Evolutionary conservation across 2,797 vertebrate species (phyloP), one percentile per base, ranked within the genome.

Genomic region (Cetoscarus ocellatus): DNA sequence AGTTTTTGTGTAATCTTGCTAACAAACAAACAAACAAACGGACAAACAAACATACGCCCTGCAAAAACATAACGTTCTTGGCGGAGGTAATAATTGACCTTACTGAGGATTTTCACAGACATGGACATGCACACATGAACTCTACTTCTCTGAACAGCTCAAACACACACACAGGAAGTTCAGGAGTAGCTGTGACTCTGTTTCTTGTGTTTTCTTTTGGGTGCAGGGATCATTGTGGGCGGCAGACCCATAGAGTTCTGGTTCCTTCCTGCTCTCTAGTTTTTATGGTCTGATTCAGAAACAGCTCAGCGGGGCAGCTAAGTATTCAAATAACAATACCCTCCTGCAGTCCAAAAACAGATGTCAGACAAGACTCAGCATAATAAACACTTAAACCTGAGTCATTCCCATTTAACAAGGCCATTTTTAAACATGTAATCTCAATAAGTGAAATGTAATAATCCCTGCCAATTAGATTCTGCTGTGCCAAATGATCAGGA

Each of bases 221-320:
- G 66, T 65, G 48, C 18, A 39, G 7, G 55, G 57, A 73, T 61
- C 67, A 65, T 45, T 84, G 81, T 79, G 73, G 73, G 74, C 70
- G 71, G 74, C 65, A 77, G 75, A 86, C 67, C 74, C 62, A 67
- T 67, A 78, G 72, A 80, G 66, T 65, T 82, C 67, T 47, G 62
- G 70, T 70, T 87, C 75, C 83, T 86, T 82, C 73, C 82, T 83
- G 79, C 45, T 10, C 54, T 62, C 56, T 51, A 42, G 35, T 64
- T 80, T 86, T 77, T 54, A 64, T 65, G 70, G 78, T 77, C 65
- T 68, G 75, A 84, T 75, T 85, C 81, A 84, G 58, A 73, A 70
- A 76, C 58, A 67, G 52, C 68, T 81, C 53, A 54, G 72, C 67
- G 13, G 11, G 57, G 49, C 27, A 35, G 71, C 69, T 52, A 34